Evolutionary conservation across 1,140 invertebrate species (phyloP).

Genomic region (Ganaspis sp.): DNA sequence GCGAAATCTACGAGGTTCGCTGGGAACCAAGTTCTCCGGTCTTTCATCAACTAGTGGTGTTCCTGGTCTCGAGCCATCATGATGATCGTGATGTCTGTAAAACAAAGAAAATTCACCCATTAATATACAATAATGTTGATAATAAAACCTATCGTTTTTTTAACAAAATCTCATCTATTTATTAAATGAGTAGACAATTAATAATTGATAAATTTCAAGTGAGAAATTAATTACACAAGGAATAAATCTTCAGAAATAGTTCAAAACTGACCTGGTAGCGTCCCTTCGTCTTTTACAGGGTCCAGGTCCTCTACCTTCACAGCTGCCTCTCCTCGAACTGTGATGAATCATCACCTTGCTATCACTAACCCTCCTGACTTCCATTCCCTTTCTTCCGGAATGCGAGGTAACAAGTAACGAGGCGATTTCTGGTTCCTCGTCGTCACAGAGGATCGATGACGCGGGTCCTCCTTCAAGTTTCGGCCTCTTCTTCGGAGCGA

Average conservation of each 20-base stretch:
- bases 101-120: slow-evolving; percentile 37
- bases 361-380: slow-evolving; percentile 77
- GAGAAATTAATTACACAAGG: no score
- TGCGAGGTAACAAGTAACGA: slow-evolving; percentile 73
- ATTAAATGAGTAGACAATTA: no score
- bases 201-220: no score
- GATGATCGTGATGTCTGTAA: slow-evolving; percentile 75
- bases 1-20: slow-evolving; percentile 83
- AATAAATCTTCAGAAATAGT: not conserved
- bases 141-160: no score
- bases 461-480: slow-evolving; percentile 77
- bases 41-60: slow-evolving; percentile 90
- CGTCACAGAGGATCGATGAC: slow-evolving; percentile 73
- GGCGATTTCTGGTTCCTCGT: slow-evolving; percentile 74
- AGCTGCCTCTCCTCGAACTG: slow-evolving; percentile 72
- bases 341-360: slow-evolving; percentile 75
- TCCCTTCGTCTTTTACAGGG: slow-evolving; percentile 73
- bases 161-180: no score
- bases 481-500: slow-evolving; percentile 80
- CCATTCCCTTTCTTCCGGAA: slow-evolving; percentile 76
- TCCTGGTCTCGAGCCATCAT: slow-evolving; percentile 84
- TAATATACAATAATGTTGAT: no score
- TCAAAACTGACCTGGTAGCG: slow-evolving; percentile 63
- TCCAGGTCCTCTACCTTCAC: slow-evolving; percentile 73
- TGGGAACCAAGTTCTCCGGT: slow-evolving; percentile 84